phyloP scores from a whole-genome alignment of 2,888 invertebrate species.

The Lasius platythorax region DNA sequence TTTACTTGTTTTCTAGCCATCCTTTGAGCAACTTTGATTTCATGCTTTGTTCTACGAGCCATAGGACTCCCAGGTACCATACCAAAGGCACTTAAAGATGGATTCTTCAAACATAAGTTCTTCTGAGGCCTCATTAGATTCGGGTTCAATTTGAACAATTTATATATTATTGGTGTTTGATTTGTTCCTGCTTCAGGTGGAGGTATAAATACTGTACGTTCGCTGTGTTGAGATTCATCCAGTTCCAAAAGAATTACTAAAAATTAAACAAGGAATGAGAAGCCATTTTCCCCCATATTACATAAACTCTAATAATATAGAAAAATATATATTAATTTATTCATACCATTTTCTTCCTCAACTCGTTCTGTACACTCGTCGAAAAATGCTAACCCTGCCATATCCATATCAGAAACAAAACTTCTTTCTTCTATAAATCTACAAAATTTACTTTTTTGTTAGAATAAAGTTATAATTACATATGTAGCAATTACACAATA shows the following conservation, averaged over 20 bases:
- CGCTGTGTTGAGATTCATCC: slow-evolving; percentile 92
- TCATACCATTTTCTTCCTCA: slow-evolving; percentile 84
- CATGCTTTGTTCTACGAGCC: slow-evolving; percentile 97
- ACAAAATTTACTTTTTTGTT: slow-evolving; percentile 40
- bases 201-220: slow-evolving; percentile 97
- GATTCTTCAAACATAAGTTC: slow-evolving; percentile 81
- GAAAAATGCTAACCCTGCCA: slow-evolving; percentile 96
- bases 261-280: slow-evolving; percentile 42
- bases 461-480: slow-evolving; percentile 7
- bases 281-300: slow-evolving; percentile 10
- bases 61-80: slow-evolving; percentile 94
- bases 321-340: slow-evolving; percentile 27
- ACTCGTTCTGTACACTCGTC: slow-evolving; percentile 98
- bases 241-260: slow-evolving; percentile 90
- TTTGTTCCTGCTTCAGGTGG: slow-evolving; percentile 93
- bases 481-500: background rate
- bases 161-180: slow-evolving; percentile 85
- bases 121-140: slow-evolving; percentile 87
- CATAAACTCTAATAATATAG: background rate
- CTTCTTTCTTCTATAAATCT: slow-evolving; percentile 99
- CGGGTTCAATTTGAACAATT: slow-evolving; percentile 89
- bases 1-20: slow-evolving; percentile 88
- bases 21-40: slow-evolving; percentile 96
- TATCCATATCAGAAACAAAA: slow-evolving; percentile 98
- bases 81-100: slow-evolving; percentile 82